Percentiles rank a stretch among this genome's conserved stretches.
Conservation (phyloP, 1,140 invertebrate genomes). For the Panagrolaimus sp. region DNA sequence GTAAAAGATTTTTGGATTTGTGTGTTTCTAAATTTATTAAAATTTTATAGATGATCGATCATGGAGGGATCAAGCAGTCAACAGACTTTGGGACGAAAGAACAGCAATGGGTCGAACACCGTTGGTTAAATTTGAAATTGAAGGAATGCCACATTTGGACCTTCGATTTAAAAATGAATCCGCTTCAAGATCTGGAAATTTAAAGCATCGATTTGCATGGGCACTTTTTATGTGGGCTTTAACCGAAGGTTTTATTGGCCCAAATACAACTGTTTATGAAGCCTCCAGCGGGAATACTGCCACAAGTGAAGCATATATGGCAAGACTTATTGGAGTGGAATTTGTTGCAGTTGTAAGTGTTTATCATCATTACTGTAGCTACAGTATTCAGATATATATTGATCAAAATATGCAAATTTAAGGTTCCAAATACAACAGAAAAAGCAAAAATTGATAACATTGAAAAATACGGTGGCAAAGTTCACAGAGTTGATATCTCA, state of each 20-base stretch:
- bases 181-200: slow-evolving; percentile 30
- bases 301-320: slow-evolving; percentile 46
- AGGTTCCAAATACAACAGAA: slow-evolving; percentile 41
- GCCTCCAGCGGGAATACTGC: slow-evolving; percentile 50
- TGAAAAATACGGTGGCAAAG: slow-evolving; percentile 32
- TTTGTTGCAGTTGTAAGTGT: slow-evolving; percentile 44
- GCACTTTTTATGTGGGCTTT: slow-evolving; percentile 46
- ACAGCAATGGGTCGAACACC: slow-evolving; percentile 37
- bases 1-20: no score
- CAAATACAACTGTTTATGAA: slow-evolving; percentile 44
- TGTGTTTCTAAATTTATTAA: no score
- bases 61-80: slow-evolving; percentile 24
- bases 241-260: slow-evolving; percentile 36
- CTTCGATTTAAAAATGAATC: slow-evolving; percentile 47
- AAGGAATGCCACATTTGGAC: slow-evolving; percentile 32
- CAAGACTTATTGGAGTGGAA: slow-evolving; percentile 33
- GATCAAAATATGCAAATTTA: background rate
- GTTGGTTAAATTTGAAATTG: slow-evolving; percentile 23
- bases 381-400: background rate
- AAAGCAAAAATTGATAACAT: slow-evolving; percentile 41
- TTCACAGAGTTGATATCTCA: slow-evolving; percentile 25
- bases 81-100: slow-evolving; percentile 36
- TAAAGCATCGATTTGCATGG: slow-evolving; percentile 50
- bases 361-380: background rate
- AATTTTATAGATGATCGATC: background rate